Conservation (phyloP, 2,113 vertebrate species). For the Morone chrysops region DNA sequence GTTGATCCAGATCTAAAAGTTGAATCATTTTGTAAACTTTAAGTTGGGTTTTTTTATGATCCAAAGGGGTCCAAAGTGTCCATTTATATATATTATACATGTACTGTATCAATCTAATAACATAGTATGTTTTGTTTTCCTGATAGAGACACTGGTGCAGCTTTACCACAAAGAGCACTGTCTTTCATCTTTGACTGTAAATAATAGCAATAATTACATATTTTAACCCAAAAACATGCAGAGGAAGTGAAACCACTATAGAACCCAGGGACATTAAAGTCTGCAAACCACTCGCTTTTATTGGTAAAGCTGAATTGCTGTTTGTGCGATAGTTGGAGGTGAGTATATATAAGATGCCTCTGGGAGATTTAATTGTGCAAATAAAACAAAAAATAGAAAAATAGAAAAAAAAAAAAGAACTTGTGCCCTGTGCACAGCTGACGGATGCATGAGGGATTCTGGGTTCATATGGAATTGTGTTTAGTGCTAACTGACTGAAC, state of each 20-base stretch:
- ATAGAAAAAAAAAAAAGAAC: background rate
- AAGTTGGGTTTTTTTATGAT: too few relatives aligned
- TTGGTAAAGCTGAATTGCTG: background rate
- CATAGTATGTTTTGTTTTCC: too few relatives aligned
- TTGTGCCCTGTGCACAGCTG: background rate
- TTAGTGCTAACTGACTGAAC: conserved; percentile 6
- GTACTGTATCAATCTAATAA: too few relatives aligned
- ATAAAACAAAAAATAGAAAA: background rate
- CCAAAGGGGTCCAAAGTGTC: too few relatives aligned
- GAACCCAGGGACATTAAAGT: background rate
- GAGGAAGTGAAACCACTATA: background rate
- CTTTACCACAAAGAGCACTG: too few relatives aligned
- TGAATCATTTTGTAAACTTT: background rate
- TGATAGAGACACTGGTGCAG: too few relatives aligned
- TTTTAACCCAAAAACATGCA: too few relatives aligned
- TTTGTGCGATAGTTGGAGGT: too few relatives aligned
- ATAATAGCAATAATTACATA: too few relatives aligned
- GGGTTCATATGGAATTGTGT: conserved; percentile 5
- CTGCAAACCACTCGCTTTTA: too few relatives aligned
- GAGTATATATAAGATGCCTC: background rate
- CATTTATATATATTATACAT: too few relatives aligned
- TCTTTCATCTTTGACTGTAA: too few relatives aligned
- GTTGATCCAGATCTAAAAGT: background rate
- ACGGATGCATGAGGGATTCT: background rate
- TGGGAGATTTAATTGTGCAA: background rate